Evolutionary conservation across 1,140 invertebrate species (phyloP).

Genomic region (Drosophila tani): DNA sequence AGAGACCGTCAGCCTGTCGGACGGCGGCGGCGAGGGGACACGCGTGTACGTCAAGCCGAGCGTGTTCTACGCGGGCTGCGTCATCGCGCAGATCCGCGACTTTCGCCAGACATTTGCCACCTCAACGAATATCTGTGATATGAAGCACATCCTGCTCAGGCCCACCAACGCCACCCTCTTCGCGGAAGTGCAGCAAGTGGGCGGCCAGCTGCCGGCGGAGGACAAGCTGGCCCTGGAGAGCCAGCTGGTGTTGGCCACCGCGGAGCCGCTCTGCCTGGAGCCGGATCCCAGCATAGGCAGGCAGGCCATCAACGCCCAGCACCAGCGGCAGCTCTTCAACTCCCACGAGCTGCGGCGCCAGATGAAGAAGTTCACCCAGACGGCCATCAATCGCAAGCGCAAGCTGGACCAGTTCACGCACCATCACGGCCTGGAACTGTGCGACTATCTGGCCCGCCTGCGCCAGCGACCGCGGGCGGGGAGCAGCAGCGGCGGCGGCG

Average conservation of each 20-base stretch:
- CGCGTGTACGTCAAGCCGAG: conserved; percentile 86
- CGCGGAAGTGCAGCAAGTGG: conserved; percentile 80
- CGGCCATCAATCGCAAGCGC: conserved; percentile 93
- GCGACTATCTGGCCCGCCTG: conserved; percentile 87
- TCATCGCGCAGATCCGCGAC: conserved; percentile 96
- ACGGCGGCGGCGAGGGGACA: conserved; percentile 69
- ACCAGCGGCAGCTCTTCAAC: conserved; percentile 90
- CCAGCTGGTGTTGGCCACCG: conserved; percentile 92
- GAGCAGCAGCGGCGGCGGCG: conserved; percentile 48
- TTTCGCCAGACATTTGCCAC: conserved; percentile 91
- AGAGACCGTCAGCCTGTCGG: conserved; percentile 86
- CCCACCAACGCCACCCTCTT: conserved; percentile 93
- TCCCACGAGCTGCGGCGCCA: conserved; percentile 90
- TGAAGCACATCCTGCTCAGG: conserved; percentile 94
- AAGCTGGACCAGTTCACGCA: conserved; percentile 94
- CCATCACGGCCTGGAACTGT: conserved; percentile 90
- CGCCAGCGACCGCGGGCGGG: conserved; percentile 74
- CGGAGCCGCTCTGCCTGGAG: conserved; percentile 94
- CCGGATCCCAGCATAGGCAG: conserved; percentile 92
- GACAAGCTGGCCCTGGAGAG: conserved; percentile 93
- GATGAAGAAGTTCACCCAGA: conserved; percentile 91
- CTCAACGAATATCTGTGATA: conserved; percentile 89
- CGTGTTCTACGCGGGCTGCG: conserved; percentile 96
- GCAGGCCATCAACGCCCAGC: conserved; percentile 90
- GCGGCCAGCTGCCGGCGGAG: conserved; percentile 86